Percentiles rank a stretch among this genome's conserved stretches.
These are phyloP conservation scores for Leuciscus waleckii DNA, from an alignment of 2,797 vertebrate genomes.

Conservation along the genomic window DNA sequence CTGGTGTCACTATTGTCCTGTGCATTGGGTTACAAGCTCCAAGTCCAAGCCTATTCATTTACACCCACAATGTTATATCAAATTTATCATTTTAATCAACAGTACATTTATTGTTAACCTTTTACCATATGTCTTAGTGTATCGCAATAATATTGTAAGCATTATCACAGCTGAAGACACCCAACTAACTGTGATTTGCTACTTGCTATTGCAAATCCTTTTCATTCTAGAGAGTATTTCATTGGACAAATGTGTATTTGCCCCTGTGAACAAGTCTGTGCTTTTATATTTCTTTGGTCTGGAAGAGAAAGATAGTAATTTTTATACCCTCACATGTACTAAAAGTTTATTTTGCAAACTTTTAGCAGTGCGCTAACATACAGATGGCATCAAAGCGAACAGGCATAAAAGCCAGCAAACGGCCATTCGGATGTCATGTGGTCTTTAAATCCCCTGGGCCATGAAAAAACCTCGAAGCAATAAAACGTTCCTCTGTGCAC, in stretches of 20 bases:
- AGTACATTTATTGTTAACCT: too few relatives aligned
- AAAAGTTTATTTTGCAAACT: background rate
- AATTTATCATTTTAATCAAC: too few relatives aligned
- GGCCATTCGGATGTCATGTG: background rate
- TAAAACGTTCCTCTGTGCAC: conserved; percentile 5
- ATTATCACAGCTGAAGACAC: background rate
- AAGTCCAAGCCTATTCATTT: too few relatives aligned
- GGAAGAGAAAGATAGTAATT: background rate
- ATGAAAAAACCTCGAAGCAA: conserved; percentile 10
- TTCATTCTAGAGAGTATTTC: background rate
- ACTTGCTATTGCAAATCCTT: background rate
- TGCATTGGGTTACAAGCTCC: too few relatives aligned
- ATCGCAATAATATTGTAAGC: background rate
- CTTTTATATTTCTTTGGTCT: too few relatives aligned
- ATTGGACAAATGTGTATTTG: background rate
- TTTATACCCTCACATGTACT: background rate
- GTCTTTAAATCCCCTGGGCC: background rate
- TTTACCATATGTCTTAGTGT: too few relatives aligned
- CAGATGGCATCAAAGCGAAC: background rate
- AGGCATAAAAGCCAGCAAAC: conserved; percentile 2
- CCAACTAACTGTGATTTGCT: background rate
- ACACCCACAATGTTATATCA: too few relatives aligned
- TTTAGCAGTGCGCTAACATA: background rate
- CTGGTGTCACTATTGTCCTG: too few relatives aligned
- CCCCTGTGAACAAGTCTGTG: background rate